A percentile compares a stretch with the other conserved stretches of the same genome.
Evolutionary conservation across 2,797 vertebrate genomes (phyloP).

Genomic region (Etheostoma nigrum): DNA sequence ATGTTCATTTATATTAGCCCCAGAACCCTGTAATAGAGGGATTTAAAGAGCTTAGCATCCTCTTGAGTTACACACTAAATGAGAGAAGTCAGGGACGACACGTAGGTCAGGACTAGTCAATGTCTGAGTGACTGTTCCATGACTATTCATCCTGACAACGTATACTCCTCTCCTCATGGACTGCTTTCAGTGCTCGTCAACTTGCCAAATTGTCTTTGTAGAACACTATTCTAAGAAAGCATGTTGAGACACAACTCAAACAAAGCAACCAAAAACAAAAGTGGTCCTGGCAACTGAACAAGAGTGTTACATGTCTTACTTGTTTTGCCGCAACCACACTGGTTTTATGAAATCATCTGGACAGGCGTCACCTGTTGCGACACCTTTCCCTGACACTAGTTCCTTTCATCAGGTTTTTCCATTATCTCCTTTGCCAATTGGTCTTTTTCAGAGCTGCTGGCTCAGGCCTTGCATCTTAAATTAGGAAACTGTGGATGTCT

Average conservation of each 20-base stretch:
- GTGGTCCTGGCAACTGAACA: conserved; percentile 15
- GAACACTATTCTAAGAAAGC: conserved; percentile 19
- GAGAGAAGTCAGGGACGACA: conserved; percentile 63
- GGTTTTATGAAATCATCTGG: conserved; percentile 48
- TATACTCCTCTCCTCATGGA: conserved; percentile 22
- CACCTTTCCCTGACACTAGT: conserved; percentile 27
- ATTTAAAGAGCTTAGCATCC: conserved; percentile 56
- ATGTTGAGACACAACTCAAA: conserved; percentile 33
- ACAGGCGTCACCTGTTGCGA: conserved; percentile 46
- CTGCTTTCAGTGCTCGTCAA: conserved; percentile 36
- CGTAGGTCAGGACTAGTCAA: conserved; percentile 60
- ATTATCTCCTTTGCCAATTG: conserved; percentile 34
- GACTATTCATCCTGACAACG: conserved; percentile 62
- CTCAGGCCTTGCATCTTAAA: conserved; percentile 33
- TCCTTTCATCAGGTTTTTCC: conserved; percentile 31
- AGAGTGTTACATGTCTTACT: conserved; percentile 32
- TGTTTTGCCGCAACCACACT: conserved; percentile 19
- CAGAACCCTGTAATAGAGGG: conserved; percentile 44
- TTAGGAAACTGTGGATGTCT: conserved; percentile 2
- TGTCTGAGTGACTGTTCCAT: conserved; percentile 51
- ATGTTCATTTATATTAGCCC: conserved; percentile 64
- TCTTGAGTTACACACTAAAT: conserved; percentile 64
- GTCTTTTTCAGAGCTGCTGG: conserved; percentile 23
- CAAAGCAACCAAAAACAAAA: conserved; percentile 27
- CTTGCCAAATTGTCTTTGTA: conserved; percentile 41